These are phyloP conservation scores for Myocastor coypus DNA, from an alignment of 2,113 vertebrate species.

Conservation along the genomic window DNA sequence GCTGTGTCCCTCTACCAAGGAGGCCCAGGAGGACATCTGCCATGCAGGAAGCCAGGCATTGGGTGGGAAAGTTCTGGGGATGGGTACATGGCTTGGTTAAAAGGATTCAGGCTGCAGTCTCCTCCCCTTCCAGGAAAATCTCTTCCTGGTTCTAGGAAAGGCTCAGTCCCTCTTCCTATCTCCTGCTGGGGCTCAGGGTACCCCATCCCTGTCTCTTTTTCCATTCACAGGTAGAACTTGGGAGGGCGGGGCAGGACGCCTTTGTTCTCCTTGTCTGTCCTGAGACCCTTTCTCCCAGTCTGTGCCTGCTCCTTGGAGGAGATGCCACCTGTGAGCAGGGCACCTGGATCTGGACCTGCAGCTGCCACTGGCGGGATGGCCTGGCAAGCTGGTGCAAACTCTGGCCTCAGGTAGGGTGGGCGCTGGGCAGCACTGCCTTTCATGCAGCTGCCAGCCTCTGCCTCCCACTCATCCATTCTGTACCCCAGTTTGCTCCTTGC, in stretches of 20 bases:
- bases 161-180: neutral
- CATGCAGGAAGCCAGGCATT: neutral
- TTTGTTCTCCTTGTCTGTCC: neutral
- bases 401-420: neutral
- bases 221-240: neutral
- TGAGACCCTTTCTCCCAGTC: accelerated
- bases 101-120: neutral
- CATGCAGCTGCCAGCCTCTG: neutral
- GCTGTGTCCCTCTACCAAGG: neutral
- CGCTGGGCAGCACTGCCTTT: neutral
- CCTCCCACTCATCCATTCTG: neutral
- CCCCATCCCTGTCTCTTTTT: neutral
- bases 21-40: neutral
- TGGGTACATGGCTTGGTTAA: neutral
- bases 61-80: neutral
- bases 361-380: neutral
- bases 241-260: neutral
- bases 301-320: neutral
- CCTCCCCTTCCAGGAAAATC: neutral
- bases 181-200: neutral
- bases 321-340: neutral
- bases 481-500: neutral
- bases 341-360: neutral
- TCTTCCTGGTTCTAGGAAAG: neutral
- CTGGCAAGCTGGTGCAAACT: neutral